Evolutionary conservation across 2,797 vertebrate genomes (phyloP).

Genomic region (Pipistrellus kuhlii): DNA sequence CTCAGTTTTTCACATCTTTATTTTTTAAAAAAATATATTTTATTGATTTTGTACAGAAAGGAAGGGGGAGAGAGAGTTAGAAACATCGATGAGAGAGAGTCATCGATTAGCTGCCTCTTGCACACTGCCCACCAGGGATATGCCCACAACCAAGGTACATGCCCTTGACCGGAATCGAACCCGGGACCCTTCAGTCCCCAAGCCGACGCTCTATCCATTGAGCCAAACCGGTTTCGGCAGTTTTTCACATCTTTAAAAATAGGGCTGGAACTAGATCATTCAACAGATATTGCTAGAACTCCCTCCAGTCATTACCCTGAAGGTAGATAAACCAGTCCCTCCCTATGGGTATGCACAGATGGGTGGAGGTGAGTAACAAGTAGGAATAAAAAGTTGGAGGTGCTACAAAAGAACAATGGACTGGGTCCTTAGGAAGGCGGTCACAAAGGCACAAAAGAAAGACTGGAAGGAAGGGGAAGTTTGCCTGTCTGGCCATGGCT

Average conservation of each 20-base stretch:
- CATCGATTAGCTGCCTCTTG: no score
- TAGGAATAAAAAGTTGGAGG: conserved; percentile 17
- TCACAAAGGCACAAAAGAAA: not conserved
- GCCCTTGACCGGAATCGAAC: no score
- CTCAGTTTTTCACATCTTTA: conserved; percentile 53
- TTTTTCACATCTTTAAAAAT: conserved; percentile 63
- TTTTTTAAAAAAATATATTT: no score
- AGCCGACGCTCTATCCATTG: no score
- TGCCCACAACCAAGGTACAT: no score
- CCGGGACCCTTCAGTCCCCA: no score
- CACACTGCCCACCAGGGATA: no score
- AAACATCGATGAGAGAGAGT: no score
- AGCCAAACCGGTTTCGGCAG: not conserved
- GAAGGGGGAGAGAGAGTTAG: no score
- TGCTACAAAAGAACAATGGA: not conserved
- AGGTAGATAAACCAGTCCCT: conserved; percentile 30
- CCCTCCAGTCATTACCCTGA: conserved; percentile 24
- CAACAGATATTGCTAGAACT: conserved; percentile 31
- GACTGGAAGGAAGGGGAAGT: conserved; percentile 48
- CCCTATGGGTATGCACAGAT: not conserved
- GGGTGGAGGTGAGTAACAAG: conserved; percentile 30
- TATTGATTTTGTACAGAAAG: no score
- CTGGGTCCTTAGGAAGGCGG: not conserved
- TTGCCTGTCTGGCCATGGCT: not conserved
- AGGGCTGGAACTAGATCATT: conserved; percentile 44